These are phyloP conservation scores for Boloria selene DNA, from an alignment of 2,888 invertebrate species.

Conservation along the genomic window DNA sequence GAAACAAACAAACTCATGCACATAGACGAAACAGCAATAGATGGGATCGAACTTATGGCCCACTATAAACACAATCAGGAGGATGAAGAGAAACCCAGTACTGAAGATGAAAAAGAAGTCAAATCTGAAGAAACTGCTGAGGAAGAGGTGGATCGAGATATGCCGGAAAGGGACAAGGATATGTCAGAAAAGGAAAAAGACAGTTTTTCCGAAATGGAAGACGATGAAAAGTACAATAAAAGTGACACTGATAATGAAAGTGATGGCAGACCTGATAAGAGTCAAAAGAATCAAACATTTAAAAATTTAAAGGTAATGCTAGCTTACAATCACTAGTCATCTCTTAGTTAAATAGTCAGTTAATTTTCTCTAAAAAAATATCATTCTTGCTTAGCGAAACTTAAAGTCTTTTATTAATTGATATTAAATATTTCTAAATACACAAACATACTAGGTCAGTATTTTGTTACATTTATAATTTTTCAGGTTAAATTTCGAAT, in stretches of 20 bases:
- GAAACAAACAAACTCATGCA: constrained; percentile 60
- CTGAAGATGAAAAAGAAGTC: constrained; percentile 70
- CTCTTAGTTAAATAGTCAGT: no score
- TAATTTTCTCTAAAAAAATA: no score
- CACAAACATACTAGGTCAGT: neutral
- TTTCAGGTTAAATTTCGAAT: constrained; percentile 72
- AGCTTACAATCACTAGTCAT: no score
- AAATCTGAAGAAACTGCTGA: constrained; percentile 62
- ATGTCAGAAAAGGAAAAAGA: constrained; percentile 71
- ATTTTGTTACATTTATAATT: constrained; percentile 6
- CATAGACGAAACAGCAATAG: constrained; percentile 77
- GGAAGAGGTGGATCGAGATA: constrained; percentile 56
- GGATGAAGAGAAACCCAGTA: constrained; percentile 69
- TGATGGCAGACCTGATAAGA: constrained; percentile 62
- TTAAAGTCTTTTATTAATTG: no score
- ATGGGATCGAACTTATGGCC: constrained; percentile 78
- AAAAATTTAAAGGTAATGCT: constrained; percentile 68
- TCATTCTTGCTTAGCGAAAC: no score
- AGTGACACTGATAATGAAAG: constrained; percentile 77
- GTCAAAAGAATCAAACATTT: constrained; percentile 61
- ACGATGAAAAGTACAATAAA: constrained; percentile 75
- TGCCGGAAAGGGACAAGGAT: constrained; percentile 49
- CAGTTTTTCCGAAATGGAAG: constrained; percentile 77
- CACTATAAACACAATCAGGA: constrained; percentile 64
- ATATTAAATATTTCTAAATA: neutral